Conservation (phyloP, 2,113 vertebrate genomes). For the Phylloscopus trochiloides region DNA sequence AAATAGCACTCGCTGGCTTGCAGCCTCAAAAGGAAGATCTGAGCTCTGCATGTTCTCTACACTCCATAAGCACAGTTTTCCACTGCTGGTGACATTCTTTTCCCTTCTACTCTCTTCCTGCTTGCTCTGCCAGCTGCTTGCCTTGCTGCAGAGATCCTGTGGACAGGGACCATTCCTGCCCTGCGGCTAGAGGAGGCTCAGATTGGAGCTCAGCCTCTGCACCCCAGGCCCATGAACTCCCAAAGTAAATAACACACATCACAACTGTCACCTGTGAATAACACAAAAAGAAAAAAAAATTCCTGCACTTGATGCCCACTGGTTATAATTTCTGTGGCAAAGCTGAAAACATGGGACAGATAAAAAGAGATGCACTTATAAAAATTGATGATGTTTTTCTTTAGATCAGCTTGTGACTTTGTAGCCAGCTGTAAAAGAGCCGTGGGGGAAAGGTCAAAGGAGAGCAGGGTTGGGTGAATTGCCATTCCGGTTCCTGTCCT, state of each 20-base stretch:
- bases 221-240: not conserved
- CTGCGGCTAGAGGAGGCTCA: not conserved
- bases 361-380: not conserved
- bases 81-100: not conserved
- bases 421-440: not conserved
- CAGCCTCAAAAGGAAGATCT: not conserved
- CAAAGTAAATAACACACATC: not conserved
- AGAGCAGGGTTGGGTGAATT: not conserved
- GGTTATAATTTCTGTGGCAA: not conserved
- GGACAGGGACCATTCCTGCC: not conserved
- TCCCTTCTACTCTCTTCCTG: accelerated
- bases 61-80: not conserved
- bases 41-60: not conserved
- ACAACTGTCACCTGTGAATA: not conserved
- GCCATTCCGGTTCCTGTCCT: not conserved
- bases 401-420: not conserved
- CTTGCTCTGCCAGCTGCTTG: not conserved
- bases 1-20: not conserved
- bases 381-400: not conserved
- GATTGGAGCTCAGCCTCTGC: accelerated
- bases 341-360: not conserved
- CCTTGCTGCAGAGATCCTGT: not conserved
- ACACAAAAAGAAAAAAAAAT: not conserved
- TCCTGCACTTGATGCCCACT: not conserved
- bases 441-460: not conserved